These are phyloP conservation scores for Trisateles emortualis DNA, from an alignment of 2,888 invertebrate species.

Conservation along the genomic window DNA sequence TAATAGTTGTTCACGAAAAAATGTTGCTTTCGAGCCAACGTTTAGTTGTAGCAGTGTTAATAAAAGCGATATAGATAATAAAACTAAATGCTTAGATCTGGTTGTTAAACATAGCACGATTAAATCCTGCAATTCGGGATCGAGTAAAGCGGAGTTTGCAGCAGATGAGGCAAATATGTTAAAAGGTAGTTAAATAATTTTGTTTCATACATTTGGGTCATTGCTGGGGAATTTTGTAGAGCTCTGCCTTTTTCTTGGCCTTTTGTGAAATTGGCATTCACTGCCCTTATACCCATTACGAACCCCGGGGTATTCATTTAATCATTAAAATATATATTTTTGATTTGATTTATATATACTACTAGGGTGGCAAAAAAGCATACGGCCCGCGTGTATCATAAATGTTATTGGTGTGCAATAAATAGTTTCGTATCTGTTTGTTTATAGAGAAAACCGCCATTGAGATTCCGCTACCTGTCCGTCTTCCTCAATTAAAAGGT, in stretches of 20 bases:
- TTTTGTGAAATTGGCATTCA: too few relatives aligned
- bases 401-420: too few relatives aligned
- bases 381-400: too few relatives aligned
- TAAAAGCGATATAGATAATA: background rate
- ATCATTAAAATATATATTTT: too few relatives aligned
- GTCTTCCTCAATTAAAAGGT: slow-evolving; percentile 46
- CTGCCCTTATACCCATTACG: too few relatives aligned
- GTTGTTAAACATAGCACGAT: slow-evolving; percentile 21
- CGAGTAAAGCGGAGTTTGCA: slow-evolving; percentile 35
- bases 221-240: too few relatives aligned
- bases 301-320: too few relatives aligned
- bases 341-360: too few relatives aligned
- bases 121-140: slow-evolving; percentile 38
- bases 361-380: too few relatives aligned
- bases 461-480: background rate
- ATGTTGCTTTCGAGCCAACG: background rate
- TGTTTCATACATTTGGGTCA: background rate
- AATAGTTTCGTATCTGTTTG: background rate
- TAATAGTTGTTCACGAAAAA: background rate
- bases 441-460: background rate
- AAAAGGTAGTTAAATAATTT: slow-evolving; percentile 24
- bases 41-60: background rate
- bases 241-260: too few relatives aligned
- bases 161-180: slow-evolving; percentile 8
- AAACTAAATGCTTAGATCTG: background rate